Evolutionary conservation across 1,140 invertebrate species (phyloP).

Genomic region (Pomacea maculata): DNA sequence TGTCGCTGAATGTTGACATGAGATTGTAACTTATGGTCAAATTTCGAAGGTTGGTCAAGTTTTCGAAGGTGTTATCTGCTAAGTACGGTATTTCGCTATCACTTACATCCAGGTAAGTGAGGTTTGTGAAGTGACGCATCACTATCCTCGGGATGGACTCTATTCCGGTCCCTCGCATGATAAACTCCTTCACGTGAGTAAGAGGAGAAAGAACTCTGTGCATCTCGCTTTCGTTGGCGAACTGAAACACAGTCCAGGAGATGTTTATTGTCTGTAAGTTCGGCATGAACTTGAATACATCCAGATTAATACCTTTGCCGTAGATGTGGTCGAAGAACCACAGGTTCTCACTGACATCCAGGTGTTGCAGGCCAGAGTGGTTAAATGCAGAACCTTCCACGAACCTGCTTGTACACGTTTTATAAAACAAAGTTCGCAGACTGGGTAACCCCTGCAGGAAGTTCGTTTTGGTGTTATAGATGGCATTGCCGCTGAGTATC

Average conservation of each 20-base stretch:
- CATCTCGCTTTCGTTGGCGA: neutral
- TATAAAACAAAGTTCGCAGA: slow-evolving; percentile 1
- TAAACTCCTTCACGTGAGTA: slow-evolving; percentile 4
- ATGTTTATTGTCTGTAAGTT: slow-evolving; percentile 5
- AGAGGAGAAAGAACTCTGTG: slow-evolving; percentile 1
- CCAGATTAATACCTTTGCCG: neutral
- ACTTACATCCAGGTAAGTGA: neutral
- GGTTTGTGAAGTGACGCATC: slow-evolving; percentile 1
- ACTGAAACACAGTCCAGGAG: slow-evolving; percentile 17
- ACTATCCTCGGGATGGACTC: slow-evolving; percentile 4
- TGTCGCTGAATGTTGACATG: slow-evolving; percentile 11
- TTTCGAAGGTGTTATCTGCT: slow-evolving; percentile 13
- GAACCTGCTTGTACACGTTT: neutral
- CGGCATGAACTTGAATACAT: slow-evolving; percentile 7
- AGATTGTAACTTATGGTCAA: slow-evolving; percentile 10
- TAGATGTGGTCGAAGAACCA: slow-evolving; percentile 16
- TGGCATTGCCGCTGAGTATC: slow-evolving; percentile 4
- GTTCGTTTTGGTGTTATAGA: slow-evolving; percentile 5
- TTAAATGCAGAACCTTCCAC: slow-evolving; percentile 20
- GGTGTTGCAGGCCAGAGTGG: slow-evolving; percentile 7
- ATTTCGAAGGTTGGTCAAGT: slow-evolving; percentile 9
- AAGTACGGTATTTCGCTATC: slow-evolving; percentile 2
- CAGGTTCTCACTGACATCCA: slow-evolving; percentile 20
- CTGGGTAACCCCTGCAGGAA: slow-evolving; percentile 14
- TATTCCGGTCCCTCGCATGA: neutral